Evolutionary conservation across 1,140 invertebrate species (phyloP).

Genomic region (Drosophila truncata): DNA sequence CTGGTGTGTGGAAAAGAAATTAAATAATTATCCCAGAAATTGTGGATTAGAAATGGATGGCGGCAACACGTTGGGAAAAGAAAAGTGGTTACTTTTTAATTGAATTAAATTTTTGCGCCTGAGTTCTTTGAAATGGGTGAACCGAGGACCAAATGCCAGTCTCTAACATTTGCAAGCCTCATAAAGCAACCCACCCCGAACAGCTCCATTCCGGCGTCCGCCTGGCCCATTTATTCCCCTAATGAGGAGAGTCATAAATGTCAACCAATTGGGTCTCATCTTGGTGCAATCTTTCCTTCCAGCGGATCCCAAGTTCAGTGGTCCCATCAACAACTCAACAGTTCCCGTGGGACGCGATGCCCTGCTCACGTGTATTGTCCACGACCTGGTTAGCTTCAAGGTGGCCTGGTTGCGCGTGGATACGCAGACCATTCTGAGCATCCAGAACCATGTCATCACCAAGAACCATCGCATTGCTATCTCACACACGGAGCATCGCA

Average conservation of each 20-base stretch:
- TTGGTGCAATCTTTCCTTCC: slow-evolving; percentile 23
- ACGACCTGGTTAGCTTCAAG: slow-evolving; percentile 92
- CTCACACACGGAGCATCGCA: slow-evolving; percentile 92
- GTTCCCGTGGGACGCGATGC: slow-evolving; percentile 92
- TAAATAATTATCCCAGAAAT: slow-evolving; percentile 57
- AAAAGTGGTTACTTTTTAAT: slow-evolving; percentile 28
- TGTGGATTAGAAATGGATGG: slow-evolving; percentile 61
- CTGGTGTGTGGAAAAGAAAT: slow-evolving; percentile 13
- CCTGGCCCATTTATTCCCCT: slow-evolving; percentile 62
- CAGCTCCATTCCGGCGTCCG: not conserved
- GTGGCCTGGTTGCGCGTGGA: slow-evolving; percentile 95
- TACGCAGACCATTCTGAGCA: slow-evolving; percentile 96
- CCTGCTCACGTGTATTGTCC: slow-evolving; percentile 91
- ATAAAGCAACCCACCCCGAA: slow-evolving; percentile 38
- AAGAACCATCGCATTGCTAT: slow-evolving; percentile 94
- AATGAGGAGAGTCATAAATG: slow-evolving; percentile 66
- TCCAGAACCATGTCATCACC: slow-evolving; percentile 94
- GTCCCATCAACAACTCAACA: slow-evolving; percentile 92
- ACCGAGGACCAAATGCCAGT: slow-evolving; percentile 50
- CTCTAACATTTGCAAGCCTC: slow-evolving; percentile 58
- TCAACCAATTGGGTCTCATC: slow-evolving; percentile 33
- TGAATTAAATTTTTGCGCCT: slow-evolving; percentile 41
- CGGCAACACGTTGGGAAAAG: slow-evolving; percentile 2
- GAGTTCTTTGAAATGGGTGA: slow-evolving; percentile 18
- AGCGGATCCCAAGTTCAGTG: slow-evolving; percentile 90